Conservation (phyloP, 2,113 vertebrate species). For the Sakesphorus luctuosus region DNA sequence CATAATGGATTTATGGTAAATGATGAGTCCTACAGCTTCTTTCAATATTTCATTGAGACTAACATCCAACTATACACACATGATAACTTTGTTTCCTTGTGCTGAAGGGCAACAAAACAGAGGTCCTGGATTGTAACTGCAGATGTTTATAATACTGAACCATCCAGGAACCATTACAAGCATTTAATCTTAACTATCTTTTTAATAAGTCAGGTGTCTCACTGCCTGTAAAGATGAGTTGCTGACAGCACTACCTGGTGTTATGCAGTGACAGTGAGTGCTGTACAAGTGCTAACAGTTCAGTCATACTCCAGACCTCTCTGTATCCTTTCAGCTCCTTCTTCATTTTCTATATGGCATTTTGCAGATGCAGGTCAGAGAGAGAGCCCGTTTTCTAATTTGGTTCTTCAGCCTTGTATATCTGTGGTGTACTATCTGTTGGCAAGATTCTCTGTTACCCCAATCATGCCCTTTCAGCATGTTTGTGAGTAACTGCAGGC, state of each 20-base stretch:
- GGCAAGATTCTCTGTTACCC: neutral
- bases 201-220: neutral
- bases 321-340: neutral
- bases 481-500: neutral
- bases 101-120: neutral
- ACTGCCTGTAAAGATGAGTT: neutral
- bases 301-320: neutral
- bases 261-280: neutral
- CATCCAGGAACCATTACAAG: neutral
- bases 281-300: neutral
- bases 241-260: neutral
- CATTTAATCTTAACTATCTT: neutral
- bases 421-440: neutral
- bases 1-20: neutral
- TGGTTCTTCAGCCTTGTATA: neutral
- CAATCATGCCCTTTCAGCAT: neutral
- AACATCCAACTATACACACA: accelerated
- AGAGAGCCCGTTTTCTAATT: neutral
- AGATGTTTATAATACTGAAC: neutral
- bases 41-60: neutral
- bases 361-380: neutral
- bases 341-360: neutral
- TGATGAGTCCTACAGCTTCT: neutral
- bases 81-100: neutral
- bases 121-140: neutral